Base-by-base conservation (phyloP, 2,113 vertebrate genomes). In the Dissostichus mawsoni region DNA sequence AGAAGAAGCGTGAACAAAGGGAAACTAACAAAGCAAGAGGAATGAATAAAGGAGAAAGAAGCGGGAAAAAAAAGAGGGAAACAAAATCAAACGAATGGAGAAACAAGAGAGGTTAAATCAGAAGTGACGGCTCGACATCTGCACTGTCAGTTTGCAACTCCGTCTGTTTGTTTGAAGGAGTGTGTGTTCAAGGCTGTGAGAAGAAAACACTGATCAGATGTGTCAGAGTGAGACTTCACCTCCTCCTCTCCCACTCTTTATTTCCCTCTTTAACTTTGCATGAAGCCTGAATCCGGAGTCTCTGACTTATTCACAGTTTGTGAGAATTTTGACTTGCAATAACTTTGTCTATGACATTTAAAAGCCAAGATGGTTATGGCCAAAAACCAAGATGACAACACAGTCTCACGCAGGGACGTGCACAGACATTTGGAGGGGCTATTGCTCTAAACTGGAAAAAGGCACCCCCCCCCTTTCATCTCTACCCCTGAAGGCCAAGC, bases 61-160 rank as follows among this genome's bases (percentile, higher is more conserved):
- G 33, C 33, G 33, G 50, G n/a, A 4, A 5, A 8, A 18, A 11
- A 4, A 8, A 36, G 20, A 20, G 33, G 50, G n/a, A 4, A 5
- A 8, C 13, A 11, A 4, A 47, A 17, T 8, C 23, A 23, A 23
- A 23, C 23, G 12, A 48, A 48, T 8, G 17, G 25, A 25, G 3
- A n/a, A 2, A 45, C n/a, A 25, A 16, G 16, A 12, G 59, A 55
- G 50, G 12, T 45, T 18, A 14, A 57, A 66, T 75, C 16, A 14
- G 62, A 23, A 13, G 25, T 14, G 62, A 65, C 72, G 55, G 72
- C 51, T 65, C 16, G 10, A 33, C 51, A 14, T 65, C 62, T 47
- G 47, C 23, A 8, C 62, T 47, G 73, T 75, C 72, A 56, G 51
- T 47, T 29, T 47, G 48, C 12, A 41, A 10, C 57, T 7, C 17